These are phyloP conservation scores for Gymnobelideus leadbeateri DNA, from an alignment of 2,113 vertebrate genomes.

Conservation along the genomic window DNA sequence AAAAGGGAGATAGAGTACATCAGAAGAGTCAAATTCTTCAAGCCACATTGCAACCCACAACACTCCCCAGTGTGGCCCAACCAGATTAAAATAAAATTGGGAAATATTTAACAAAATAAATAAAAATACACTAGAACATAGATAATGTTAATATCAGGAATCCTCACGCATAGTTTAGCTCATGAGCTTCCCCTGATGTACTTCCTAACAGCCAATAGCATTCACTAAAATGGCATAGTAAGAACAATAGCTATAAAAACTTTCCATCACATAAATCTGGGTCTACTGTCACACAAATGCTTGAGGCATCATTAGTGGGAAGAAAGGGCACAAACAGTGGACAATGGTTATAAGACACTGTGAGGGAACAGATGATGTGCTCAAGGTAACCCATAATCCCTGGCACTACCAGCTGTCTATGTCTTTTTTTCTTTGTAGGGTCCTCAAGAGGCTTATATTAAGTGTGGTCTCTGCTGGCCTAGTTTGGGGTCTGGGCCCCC, in stretches of 20 bases:
- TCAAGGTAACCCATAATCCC: not conserved
- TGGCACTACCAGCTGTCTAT: not conserved
- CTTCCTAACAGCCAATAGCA: too few species aligned
- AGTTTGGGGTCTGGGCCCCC: too few species aligned
- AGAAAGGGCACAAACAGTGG: not conserved
- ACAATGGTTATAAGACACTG: not conserved
- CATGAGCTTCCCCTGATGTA: too few species aligned
- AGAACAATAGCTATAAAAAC: too few species aligned
- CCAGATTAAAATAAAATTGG: not conserved
- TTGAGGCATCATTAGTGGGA: not conserved
- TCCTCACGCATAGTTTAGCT: not conserved
- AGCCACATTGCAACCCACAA: not conserved
- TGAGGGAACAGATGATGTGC: too few species aligned
- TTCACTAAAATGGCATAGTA: too few species aligned
- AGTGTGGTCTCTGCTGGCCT: too few species aligned
- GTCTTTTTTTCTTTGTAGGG: not conserved
- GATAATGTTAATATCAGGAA: not conserved
- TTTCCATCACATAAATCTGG: not conserved
- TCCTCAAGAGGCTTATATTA: not conserved
- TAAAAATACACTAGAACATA: not conserved
- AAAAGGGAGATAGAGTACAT: not conserved
- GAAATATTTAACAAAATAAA: not conserved
- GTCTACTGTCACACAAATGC: not conserved
- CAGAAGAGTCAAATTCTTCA: not conserved
- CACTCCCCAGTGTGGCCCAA: not conserved